Conservation (phyloP, 2,797 vertebrate genomes). For the Enteromius viviparus region DNA sequence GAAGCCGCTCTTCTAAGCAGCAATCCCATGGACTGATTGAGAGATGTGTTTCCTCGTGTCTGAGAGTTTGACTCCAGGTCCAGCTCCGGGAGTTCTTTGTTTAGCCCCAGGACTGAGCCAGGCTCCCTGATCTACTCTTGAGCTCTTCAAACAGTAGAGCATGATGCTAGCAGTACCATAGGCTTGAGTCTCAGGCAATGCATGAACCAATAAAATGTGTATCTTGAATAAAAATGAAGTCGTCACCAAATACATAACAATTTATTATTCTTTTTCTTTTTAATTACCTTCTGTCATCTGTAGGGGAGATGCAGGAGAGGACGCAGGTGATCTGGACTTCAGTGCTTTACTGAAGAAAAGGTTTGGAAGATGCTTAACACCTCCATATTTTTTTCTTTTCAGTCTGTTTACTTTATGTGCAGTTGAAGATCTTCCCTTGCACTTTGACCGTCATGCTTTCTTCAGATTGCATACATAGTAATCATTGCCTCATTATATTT, state of each 20-base stretch:
- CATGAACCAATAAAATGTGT: neutral
- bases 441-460: neutral
- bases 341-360: slow-evolving; percentile 90
- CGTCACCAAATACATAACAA: neutral
- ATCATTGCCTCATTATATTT: neutral
- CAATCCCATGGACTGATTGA: neutral
- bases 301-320: slow-evolving; percentile 80
- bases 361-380: slow-evolving; percentile 64
- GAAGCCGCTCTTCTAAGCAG: neutral
- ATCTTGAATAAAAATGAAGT: neutral
- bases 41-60: neutral
- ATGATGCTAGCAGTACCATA: neutral
- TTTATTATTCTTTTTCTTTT: neutral
- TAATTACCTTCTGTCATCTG: neutral
- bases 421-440: neutral
- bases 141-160: neutral
- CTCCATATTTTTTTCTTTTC: neutral
- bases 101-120: slow-evolving; percentile 12
- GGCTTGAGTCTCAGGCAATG: neutral
- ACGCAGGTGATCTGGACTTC: slow-evolving; percentile 88
- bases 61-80: slow-evolving; percentile 21
- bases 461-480: neutral
- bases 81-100: neutral
- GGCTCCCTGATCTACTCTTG: neutral
- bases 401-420: neutral